Evolutionary conservation across 2,113 vertebrate genomes (phyloP).

Genomic region (Mastomys natalensis): DNA sequence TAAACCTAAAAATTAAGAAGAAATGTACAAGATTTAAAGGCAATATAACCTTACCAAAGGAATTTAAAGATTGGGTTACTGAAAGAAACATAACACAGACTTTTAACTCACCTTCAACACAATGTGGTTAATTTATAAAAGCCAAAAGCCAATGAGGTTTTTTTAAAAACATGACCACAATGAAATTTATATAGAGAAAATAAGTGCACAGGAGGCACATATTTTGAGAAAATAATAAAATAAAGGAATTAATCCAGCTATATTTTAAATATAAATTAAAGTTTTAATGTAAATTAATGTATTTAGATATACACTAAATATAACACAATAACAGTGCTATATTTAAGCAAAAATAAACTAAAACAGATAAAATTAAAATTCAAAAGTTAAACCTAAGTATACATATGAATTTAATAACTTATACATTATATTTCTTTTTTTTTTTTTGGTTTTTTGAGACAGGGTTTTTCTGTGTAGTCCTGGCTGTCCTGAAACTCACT

Average conservation of each 20-base stretch:
- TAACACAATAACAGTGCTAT: not conserved
- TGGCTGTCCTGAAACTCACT: too few species aligned
- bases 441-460: too few species aligned
- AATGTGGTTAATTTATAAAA: conserved; percentile 4
- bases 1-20: not conserved
- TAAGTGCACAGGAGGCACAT: not conserved
- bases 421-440: not conserved
- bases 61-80: conserved; percentile 8
- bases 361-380: conserved; percentile 55
- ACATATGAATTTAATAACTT: conserved; percentile 43
- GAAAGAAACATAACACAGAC: not conserved
- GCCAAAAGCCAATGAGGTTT: too few species aligned
- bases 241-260: conserved; percentile 2
- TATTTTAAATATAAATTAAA: conserved; percentile 48
- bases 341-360: not conserved
- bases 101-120: conserved; percentile 34
- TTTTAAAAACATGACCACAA: conserved; percentile 18
- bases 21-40: not conserved
- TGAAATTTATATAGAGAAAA: not conserved
- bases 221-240: conserved; percentile 6
- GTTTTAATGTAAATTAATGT: too few species aligned
- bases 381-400: not conserved
- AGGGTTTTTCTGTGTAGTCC: too few species aligned
- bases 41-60: conserved; percentile 1
- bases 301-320: conserved; percentile 40